Percentiles rank a stretch among this genome's conserved stretches.
These are phyloP conservation scores for Porites divaricata DNA, from an alignment of 92 coral and sea anemone species.

Conservation along the genomic window DNA sequence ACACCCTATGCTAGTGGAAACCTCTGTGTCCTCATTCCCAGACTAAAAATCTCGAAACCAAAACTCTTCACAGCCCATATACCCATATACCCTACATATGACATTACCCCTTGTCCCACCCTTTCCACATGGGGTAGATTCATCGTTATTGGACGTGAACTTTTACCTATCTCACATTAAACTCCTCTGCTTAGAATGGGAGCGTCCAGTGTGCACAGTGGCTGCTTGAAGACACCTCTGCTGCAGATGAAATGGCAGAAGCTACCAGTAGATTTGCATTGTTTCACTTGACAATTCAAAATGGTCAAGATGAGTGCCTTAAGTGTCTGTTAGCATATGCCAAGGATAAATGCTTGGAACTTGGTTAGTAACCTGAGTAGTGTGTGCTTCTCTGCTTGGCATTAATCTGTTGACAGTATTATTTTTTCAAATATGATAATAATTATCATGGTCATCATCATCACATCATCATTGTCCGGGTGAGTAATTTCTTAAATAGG, in stretches of 20 bases:
- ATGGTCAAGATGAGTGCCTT: conserved; percentile 81
- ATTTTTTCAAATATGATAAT: no score
- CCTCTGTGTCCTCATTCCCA: no score
- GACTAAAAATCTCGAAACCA: no score
- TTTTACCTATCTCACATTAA: not conserved
- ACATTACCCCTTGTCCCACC: no score
- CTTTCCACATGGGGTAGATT: no score
- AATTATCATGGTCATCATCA: no score
- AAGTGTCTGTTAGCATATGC: conserved; percentile 68
- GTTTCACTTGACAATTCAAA: conserved; percentile 74
- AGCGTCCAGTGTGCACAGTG: conserved; percentile 81
- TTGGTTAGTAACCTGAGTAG: conserved; percentile 19
- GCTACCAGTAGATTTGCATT: conserved; percentile 63
- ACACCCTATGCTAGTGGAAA: no score
- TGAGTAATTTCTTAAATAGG: no score
- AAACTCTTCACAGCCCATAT: no score
- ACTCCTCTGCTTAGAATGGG: conserved; percentile 67
- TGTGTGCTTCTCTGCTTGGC: not conserved
- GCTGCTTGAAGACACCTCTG: conserved; percentile 79
- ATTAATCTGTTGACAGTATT: not conserved
- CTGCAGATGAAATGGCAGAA: conserved; percentile 62
- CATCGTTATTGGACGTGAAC: no score
- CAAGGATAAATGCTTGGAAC: conserved; percentile 46
- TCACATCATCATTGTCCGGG: no score
- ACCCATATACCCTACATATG: no score